phyloP scores from a whole-genome alignment of 2,888 invertebrate genomes.

The Capitulum mitella region DNA sequence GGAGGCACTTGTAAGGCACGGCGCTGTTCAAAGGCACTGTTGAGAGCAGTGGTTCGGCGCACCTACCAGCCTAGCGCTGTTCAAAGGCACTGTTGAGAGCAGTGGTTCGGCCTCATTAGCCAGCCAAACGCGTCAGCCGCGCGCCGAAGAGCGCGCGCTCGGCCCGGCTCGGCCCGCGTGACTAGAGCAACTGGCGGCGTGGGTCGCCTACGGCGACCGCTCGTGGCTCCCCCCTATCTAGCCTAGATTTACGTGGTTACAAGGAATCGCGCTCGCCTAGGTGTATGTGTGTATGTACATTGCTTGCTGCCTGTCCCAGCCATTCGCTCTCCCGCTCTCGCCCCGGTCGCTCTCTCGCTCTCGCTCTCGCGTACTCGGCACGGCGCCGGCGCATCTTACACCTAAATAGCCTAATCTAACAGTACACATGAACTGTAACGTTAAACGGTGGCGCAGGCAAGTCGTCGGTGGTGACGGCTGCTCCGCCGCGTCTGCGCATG shows the following conservation, averaged over 20 bases:
- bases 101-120: neutral
- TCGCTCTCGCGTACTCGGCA: neutral
- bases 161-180: neutral
- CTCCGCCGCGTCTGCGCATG: neutral
- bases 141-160: neutral
- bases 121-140: neutral
- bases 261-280: neutral
- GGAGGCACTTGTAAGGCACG: conserved; percentile 16
- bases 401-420: conserved; percentile 6
- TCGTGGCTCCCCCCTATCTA: neutral
- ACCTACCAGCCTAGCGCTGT: neutral
- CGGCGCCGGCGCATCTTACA: neutral
- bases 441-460: neutral
- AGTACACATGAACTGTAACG: conserved; percentile 4
- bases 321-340: neutral
- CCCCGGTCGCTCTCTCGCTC: no score
- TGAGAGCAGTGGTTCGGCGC: neutral
- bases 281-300: conserved; percentile 1
- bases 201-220: neutral
- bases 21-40: conserved; percentile 1
- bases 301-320: conserved; percentile 2
- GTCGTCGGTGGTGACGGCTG: neutral
- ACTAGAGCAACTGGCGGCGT: neutral
- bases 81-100: conserved; percentile 5
- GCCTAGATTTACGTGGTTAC: neutral